phyloP scores from a whole-genome alignment of 2,797 vertebrate genomes.

The Morelia viridis region DNA sequence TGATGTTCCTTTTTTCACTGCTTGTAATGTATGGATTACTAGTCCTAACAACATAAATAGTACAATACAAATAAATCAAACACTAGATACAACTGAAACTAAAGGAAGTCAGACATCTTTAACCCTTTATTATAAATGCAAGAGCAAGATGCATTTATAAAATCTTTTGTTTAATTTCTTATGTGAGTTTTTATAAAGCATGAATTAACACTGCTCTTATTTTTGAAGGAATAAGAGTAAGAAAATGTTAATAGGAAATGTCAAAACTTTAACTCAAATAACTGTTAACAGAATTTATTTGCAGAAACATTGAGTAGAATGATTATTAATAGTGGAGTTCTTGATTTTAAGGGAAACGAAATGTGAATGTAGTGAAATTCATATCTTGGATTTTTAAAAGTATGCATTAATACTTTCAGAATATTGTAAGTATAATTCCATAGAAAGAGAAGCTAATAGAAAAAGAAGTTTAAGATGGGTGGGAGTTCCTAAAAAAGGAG shows the following conservation, averaged over 20 bases:
- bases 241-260: background rate
- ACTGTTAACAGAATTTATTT: background rate
- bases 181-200: background rate
- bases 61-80: conserved; percentile 1
- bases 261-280: background rate
- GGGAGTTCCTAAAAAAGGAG: too few species aligned
- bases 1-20: background rate
- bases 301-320: too few species aligned
- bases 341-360: too few species aligned
- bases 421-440: too few species aligned
- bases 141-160: background rate
- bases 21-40: background rate
- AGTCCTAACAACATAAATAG: background rate
- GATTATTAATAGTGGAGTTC: too few species aligned
- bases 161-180: background rate
- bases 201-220: background rate
- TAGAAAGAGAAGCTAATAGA: too few species aligned
- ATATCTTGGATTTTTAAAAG: too few species aligned
- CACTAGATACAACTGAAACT: background rate
- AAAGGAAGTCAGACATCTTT: background rate
- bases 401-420: too few species aligned
- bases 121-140: conserved; percentile 3
- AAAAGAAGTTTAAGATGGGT: too few species aligned
- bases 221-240: background rate
- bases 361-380: too few species aligned